phyloP scores from a whole-genome alignment of 2,797 vertebrate genomes.

The Hyperoplus immaculatus region DNA sequence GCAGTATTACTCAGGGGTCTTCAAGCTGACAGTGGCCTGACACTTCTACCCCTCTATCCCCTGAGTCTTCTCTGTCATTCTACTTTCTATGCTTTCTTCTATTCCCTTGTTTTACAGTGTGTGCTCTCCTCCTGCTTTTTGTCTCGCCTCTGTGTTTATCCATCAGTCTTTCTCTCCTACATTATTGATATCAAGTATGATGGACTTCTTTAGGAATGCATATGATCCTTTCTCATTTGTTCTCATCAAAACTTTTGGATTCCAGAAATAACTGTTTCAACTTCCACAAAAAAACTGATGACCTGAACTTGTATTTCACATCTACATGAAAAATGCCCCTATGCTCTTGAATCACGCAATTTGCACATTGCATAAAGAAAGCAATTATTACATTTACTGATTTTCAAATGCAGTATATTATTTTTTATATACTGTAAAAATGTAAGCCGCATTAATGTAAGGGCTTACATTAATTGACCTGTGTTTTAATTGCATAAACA shows the following conservation, averaged over 20 bases:
- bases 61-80: conserved; percentile 47
- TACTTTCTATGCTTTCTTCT: conserved; percentile 28
- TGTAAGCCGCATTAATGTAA: background rate
- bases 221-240: background rate
- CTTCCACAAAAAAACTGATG: background rate
- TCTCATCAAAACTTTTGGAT: background rate
- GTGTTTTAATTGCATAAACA: background rate
- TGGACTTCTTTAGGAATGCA: background rate
- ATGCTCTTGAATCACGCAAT: background rate
- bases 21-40: conserved; percentile 55
- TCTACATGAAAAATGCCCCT: background rate
- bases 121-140: conserved; percentile 14
- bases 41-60: conserved; percentile 51
- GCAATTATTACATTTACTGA: conserved; percentile 1
- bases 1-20: conserved; percentile 67
- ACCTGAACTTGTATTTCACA: background rate
- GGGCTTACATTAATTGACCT: conserved; percentile 1
- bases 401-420: background rate
- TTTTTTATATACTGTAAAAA: background rate
- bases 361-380: background rate
- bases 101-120: conserved; percentile 6
- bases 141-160: conserved; percentile 28
- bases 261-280: background rate
- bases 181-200: background rate
- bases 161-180: background rate